Conservation (phyloP, 2,797 vertebrate genomes). For the Babyrousa celebensis region DNA sequence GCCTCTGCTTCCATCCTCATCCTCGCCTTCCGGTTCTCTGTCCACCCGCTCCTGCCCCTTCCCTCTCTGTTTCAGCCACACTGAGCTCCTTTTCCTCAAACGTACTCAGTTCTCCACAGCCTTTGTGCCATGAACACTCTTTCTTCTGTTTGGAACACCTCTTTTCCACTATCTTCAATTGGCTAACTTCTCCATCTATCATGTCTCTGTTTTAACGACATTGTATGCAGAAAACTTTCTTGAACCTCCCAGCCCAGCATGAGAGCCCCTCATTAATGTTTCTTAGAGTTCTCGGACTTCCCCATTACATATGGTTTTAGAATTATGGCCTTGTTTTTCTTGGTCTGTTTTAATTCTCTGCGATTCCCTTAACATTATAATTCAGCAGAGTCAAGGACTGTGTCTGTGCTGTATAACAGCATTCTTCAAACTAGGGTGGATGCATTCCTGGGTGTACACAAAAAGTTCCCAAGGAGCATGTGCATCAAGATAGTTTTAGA, state of each 20-base stretch:
- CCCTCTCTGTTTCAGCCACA: background rate
- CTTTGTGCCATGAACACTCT: background rate
- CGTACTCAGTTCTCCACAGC: background rate
- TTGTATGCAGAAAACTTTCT: background rate
- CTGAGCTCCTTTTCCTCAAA: background rate
- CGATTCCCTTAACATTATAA: background rate
- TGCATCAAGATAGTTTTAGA: background rate
- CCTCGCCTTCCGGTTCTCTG: background rate
- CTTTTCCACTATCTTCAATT: background rate
- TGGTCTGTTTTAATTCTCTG: background rate
- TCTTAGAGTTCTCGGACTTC: background rate
- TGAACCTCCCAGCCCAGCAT: background rate
- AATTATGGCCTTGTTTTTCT: background rate
- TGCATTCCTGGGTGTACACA: background rate
- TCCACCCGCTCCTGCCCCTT: too few species aligned
- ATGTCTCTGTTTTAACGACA: background rate
- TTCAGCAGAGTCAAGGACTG: background rate
- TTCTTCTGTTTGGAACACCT: background rate
- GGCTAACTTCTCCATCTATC: background rate
- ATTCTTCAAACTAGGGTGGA: background rate
- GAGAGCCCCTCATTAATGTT: too few species aligned
- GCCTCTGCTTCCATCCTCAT: background rate
- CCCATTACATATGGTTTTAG: background rate
- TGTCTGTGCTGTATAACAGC: background rate
- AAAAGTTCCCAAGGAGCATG: background rate